Base-by-base conservation (phyloP, 2,113 vertebrate species). In the Pandion haliaetus region DNA sequence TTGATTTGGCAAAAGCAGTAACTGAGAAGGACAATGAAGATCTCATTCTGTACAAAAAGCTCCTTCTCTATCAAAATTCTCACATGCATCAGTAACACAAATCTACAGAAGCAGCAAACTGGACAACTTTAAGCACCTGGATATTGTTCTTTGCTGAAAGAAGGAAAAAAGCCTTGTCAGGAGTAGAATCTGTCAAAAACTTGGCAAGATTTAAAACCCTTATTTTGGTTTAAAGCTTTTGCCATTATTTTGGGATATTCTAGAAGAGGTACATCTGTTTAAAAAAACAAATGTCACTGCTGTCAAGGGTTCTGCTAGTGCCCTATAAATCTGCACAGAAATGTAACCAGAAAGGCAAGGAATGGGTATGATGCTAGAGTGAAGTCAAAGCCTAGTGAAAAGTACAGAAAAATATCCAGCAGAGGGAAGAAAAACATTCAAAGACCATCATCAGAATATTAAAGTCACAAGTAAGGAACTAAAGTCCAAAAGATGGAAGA, bases 401-500 rank as follows among this genome's bases (percentile, higher is more conserved):
- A 54, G 79, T 2, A 18, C 38, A 62, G 36, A 26, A 73, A 86
- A 77, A 32, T 24, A 82, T 4, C 17, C 67, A 70, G 16, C 45
- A 69, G 45, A 40, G 57, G 17, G 40, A 59, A 74, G 40, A 44
- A 34, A 47, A 78, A 31, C 2, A 2, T 42, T n/a, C 23, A 19
- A n/a, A 66, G 55, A 36, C 31, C 45, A 42, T 23, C 74, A 71
- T 4, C 36, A 54, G 42, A 54, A 28, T 1, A 40, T 2, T 15
- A 10, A 49, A 79, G 26, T 25, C 42, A 8, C 31, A 34, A 4
- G 38, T 4, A 38, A 65, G 50, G 55, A 78, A 61, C 59, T 40
- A 2, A 29, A 24, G 24, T 14, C 20, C 40, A 21, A 2, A 32
- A n/a, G 55, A 0, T 1, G 12, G 65, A 32, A 44, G 29, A 12